Evolutionary conservation across 2,113 vertebrate species (phyloP).

Genomic region (Alligator sinensis): DNA sequence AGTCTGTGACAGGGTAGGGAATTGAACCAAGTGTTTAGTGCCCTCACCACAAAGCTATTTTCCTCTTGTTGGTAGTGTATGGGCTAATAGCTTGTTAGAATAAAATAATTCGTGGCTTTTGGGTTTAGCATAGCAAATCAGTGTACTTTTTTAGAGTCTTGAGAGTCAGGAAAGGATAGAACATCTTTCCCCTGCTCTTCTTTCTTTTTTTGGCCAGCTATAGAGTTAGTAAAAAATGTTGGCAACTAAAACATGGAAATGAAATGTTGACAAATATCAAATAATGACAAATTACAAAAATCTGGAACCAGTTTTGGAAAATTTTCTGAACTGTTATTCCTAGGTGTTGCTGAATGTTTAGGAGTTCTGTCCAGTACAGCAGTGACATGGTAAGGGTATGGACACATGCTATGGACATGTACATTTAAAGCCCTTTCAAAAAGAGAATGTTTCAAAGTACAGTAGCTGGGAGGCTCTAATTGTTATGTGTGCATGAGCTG

Average conservation of each 20-base stretch:
- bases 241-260: no score
- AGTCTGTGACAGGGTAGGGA: background rate
- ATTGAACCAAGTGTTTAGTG: background rate
- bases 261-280: background rate
- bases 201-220: background rate
- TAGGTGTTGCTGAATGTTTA: background rate
- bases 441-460: no score
- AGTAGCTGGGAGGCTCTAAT: no score
- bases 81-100: background rate
- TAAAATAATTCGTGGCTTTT: background rate
- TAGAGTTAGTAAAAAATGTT: background rate
- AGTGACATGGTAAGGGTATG: background rate
- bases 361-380: background rate
- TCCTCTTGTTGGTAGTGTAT: background rate
- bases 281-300: background rate
- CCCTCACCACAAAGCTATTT: background rate
- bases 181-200: background rate
- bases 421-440: no score
- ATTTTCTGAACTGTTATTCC: background rate
- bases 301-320: background rate
- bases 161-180: background rate
- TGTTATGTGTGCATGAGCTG: no score
- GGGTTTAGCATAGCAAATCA: background rate
- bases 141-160: background rate
- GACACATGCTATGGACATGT: no score